These are phyloP conservation scores for Bovichtus variegatus DNA, from an alignment of 2,797 vertebrate species.

Conservation along the genomic window DNA sequence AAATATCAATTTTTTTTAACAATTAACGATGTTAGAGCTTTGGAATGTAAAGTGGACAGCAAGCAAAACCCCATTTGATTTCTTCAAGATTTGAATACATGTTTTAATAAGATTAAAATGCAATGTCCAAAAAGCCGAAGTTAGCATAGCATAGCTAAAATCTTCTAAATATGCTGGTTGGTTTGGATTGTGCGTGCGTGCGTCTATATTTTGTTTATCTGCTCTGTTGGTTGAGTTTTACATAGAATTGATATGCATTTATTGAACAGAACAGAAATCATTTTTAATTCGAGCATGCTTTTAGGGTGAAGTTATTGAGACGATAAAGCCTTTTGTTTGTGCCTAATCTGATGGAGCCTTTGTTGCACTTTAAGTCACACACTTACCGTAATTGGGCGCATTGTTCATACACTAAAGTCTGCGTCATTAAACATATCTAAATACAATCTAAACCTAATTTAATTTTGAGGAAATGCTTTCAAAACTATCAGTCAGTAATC, in stretches of 20 bases:
- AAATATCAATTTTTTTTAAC: background rate
- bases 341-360: slow-evolving; percentile 16
- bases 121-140: background rate
- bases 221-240: background rate
- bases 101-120: slow-evolving; percentile 10
- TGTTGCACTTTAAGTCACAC: slow-evolving; percentile 38
- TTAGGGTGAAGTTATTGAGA: slow-evolving; percentile 29
- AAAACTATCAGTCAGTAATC: slow-evolving; percentile 25
- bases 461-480: slow-evolving; percentile 35
- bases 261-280: slow-evolving; percentile 8
- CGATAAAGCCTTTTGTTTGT: background rate
- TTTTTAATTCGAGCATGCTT: slow-evolving; percentile 34
- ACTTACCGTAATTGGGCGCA: slow-evolving; percentile 51
- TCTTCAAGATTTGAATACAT: slow-evolving; percentile 9
- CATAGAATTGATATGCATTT: background rate
- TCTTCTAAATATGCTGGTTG: background rate
- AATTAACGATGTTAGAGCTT: background rate
- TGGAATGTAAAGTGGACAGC: too few relatives aligned
- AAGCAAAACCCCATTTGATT: slow-evolving; percentile 2
- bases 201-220: background rate
- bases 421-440: slow-evolving; percentile 27
- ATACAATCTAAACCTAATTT: slow-evolving; percentile 39
- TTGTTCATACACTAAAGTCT: slow-evolving; percentile 37
- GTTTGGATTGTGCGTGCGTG: background rate
- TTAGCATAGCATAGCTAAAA: background rate